Percentiles rank a stretch among this genome's conserved stretches.
These are phyloP conservation scores for Papilio elwesi DNA, from an alignment of 2,888 invertebrate genomes.

Conservation along the genomic window DNA sequence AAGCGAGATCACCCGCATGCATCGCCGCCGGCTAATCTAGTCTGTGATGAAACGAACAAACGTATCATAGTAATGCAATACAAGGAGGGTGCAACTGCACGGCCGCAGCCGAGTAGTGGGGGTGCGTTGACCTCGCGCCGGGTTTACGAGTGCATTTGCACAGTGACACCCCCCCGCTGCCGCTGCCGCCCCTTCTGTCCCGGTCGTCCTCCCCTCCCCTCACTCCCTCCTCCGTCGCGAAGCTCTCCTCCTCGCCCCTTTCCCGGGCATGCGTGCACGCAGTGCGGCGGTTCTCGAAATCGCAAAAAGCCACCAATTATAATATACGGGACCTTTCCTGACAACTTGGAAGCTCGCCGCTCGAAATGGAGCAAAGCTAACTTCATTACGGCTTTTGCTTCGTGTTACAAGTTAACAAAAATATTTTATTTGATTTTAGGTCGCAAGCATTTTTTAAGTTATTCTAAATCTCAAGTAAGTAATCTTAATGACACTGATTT, in stretches of 20 bases:
- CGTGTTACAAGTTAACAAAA: slow-evolving; percentile 9
- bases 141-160: slow-evolving; percentile 82
- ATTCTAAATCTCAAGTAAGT: neutral
- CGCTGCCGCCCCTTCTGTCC: slow-evolving; percentile 43
- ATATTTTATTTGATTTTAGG: neutral
- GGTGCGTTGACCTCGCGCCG: slow-evolving; percentile 75
- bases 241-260: slow-evolving; percentile 32
- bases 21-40: slow-evolving; percentile 31
- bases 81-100: slow-evolving; percentile 51
- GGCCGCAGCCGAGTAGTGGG: slow-evolving; percentile 56
- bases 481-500: too few species aligned
- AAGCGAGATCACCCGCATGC: neutral
- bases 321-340: slow-evolving; percentile 63
- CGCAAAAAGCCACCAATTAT: slow-evolving; percentile 75
- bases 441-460: too few species aligned
- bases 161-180: slow-evolving; percentile 75
- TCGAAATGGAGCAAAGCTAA: slow-evolving; percentile 55
- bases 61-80: slow-evolving; percentile 70
- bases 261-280: slow-evolving; percentile 65
- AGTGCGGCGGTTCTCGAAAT: slow-evolving; percentile 64
- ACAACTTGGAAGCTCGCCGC: slow-evolving; percentile 59
- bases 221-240: slow-evolving; percentile 42
- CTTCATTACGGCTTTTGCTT: slow-evolving; percentile 41
- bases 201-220: neutral
- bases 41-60: slow-evolving; percentile 64